Conservation (phyloP, 2,797 vertebrate species). For the Anolis apletophallus region DNA sequence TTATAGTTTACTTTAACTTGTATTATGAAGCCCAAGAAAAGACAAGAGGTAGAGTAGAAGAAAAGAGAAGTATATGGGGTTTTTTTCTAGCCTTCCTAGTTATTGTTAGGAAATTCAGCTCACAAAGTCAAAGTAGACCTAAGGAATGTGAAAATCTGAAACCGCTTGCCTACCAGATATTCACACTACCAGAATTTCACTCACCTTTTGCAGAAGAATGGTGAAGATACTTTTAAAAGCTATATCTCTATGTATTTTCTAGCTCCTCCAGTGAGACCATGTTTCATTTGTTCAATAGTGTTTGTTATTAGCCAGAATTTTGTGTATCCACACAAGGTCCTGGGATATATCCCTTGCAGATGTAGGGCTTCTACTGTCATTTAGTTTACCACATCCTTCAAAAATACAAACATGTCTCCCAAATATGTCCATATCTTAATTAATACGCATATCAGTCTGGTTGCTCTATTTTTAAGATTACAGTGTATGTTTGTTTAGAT, state of each 20-base stretch:
- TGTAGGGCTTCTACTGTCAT: background rate
- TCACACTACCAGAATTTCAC: background rate
- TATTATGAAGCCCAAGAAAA: background rate
- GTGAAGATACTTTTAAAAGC: background rate
- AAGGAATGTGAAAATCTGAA: background rate
- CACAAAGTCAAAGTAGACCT: background rate
- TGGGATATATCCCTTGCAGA: too few relatives aligned
- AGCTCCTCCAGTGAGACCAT: too few relatives aligned
- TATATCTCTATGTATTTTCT: background rate
- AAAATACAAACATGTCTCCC: background rate
- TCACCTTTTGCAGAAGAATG: background rate
- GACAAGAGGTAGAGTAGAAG: background rate
- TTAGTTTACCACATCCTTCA: background rate
- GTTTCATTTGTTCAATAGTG: too few relatives aligned
- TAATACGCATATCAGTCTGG: too few relatives aligned
- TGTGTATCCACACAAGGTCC: too few relatives aligned
- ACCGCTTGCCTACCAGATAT: background rate
- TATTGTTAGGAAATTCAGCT: background rate
- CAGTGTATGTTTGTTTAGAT: background rate
- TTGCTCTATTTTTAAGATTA: background rate
- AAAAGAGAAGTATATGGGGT: background rate
- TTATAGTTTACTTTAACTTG: background rate
- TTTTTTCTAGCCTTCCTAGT: background rate
- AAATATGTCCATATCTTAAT: background rate
- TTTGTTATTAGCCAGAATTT: too few relatives aligned